Conservation (phyloP, 2,888 invertebrate species). For the Drosophila suboccidentalis region DNA sequence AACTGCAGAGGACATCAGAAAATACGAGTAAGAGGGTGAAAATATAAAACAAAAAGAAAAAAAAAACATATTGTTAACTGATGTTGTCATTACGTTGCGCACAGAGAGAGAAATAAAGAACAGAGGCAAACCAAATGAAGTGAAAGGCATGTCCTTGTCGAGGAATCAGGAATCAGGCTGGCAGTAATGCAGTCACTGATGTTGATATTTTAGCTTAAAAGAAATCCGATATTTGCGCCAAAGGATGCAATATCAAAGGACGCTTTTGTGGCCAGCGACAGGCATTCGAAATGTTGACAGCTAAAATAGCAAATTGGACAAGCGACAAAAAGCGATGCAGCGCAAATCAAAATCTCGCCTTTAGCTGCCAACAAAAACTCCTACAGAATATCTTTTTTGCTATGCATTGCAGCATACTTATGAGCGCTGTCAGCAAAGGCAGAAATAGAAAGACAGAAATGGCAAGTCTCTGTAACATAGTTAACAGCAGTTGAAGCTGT, state of each 20-base stretch:
- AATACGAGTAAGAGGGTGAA: not conserved
- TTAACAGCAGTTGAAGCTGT: conserved; percentile 59
- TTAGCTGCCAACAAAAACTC: conserved; percentile 23
- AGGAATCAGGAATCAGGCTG: conserved; percentile 33
- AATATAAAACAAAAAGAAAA: conserved; percentile 17
- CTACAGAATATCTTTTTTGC: not conserved
- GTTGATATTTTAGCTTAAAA: conserved; percentile 52
- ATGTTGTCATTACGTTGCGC: conserved; percentile 72
- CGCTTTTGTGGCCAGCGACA: conserved; percentile 69
- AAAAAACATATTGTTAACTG: conserved; percentile 61
- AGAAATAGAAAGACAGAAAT: conserved; percentile 8
- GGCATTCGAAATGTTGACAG: conserved; percentile 67
- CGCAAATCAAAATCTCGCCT: conserved; percentile 53
- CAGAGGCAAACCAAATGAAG: conserved; percentile 22
- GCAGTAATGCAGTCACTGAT: conserved; percentile 44
- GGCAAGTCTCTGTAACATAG: conserved; percentile 20
- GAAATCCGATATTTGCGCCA: conserved; percentile 78
- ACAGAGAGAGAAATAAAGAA: conserved; percentile 27
- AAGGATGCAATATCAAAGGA: conserved; percentile 79
- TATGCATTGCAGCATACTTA: conserved; percentile 34
- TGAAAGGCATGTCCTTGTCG: conserved; percentile 48
- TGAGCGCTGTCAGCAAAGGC: conserved; percentile 16
- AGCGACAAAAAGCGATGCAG: conserved; percentile 42
- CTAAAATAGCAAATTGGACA: conserved; percentile 74
- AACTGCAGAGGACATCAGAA: conserved; percentile 14